These are phyloP conservation scores for Dolichomitus sp. DNA, from an alignment of 2,888 invertebrate genomes.

Conservation along the genomic window DNA sequence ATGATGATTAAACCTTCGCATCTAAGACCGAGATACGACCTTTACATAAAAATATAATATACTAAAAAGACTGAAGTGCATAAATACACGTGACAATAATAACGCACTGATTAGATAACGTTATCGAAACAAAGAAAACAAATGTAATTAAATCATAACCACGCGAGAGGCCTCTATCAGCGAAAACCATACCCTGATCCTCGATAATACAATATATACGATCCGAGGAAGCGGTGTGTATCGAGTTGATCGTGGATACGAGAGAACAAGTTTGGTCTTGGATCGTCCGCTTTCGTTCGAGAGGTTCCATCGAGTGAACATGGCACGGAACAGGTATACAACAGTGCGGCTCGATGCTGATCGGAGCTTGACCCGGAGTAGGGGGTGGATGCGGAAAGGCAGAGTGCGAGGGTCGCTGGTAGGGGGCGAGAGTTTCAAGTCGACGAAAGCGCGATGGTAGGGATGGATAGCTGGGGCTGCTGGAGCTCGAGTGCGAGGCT, in stretches of 20 bases:
- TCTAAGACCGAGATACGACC: too few relatives aligned
- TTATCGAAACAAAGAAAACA: background rate
- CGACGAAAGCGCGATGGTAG: conserved; percentile 28
- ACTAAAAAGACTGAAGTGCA: too few relatives aligned
- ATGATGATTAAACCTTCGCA: too few relatives aligned
- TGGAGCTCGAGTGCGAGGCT: conserved; percentile 70
- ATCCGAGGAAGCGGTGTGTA: background rate
- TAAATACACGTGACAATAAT: too few relatives aligned
- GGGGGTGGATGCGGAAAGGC: conserved; percentile 36
- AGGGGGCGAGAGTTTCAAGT: conserved; percentile 22
- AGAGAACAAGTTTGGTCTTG: conserved; percentile 28
- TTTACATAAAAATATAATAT: too few relatives aligned
- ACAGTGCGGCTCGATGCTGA: conserved; percentile 78
- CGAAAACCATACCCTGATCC: background rate
- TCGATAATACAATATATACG: background rate
- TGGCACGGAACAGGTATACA: conserved; percentile 69
- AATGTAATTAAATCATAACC: background rate
- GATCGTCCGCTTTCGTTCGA: conserved; percentile 37
- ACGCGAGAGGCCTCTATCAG: background rate
- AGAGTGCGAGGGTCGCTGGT: conserved; percentile 10
- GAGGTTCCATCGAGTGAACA: conserved; percentile 68
- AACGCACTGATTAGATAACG: background rate
- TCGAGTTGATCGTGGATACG: conserved; percentile 21
- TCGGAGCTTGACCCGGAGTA: conserved; percentile 72
- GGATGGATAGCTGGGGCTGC: conserved; percentile 69